phyloP scores from a whole-genome alignment of 2,797 vertebrate genomes.

The Loriculus beryllinus region DNA sequence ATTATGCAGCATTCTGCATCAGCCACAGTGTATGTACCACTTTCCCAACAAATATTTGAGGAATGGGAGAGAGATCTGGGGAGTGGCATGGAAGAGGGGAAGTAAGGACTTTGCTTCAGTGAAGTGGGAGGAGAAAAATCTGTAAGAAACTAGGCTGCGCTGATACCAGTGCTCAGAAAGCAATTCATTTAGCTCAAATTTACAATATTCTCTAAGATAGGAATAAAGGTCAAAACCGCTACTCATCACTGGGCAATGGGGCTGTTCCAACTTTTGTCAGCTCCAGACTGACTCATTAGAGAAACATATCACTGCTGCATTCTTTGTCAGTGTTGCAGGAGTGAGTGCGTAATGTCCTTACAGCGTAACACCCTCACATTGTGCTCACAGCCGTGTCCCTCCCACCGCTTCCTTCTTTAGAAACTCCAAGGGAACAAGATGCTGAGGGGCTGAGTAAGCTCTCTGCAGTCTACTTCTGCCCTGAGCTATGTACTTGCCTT shows the following conservation, averaged over 20 bases:
- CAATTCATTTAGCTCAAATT: not conserved
- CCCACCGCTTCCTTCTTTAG: not conserved
- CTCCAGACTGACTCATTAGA: not conserved
- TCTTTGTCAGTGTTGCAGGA: conserved; percentile 1
- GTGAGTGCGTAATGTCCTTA: not conserved
- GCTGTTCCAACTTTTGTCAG: not conserved
- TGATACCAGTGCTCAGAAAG: not conserved
- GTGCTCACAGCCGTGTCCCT: not conserved
- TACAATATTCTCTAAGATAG: not conserved
- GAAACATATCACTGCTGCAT: conserved; percentile 2
- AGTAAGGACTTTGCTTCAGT: not conserved
- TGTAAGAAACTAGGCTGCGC: not conserved
- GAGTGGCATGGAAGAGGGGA: not conserved
- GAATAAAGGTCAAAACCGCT: conserved; percentile 27
- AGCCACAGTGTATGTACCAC: not conserved
- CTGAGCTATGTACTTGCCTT: not conserved
- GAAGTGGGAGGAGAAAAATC: not conserved
- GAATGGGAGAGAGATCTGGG: not conserved
- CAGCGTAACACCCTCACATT: not conserved
- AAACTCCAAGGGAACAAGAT: not conserved
- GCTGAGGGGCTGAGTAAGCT: not conserved
- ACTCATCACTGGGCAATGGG: not conserved
- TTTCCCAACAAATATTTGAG: not conserved
- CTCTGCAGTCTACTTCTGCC: not conserved
- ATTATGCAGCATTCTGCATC: not conserved